Percentiles rank a stretch among this genome's conserved stretches.
phyloP scores from a whole-genome alignment of 2,888 invertebrate genomes.

The Amiota communis region DNA sequence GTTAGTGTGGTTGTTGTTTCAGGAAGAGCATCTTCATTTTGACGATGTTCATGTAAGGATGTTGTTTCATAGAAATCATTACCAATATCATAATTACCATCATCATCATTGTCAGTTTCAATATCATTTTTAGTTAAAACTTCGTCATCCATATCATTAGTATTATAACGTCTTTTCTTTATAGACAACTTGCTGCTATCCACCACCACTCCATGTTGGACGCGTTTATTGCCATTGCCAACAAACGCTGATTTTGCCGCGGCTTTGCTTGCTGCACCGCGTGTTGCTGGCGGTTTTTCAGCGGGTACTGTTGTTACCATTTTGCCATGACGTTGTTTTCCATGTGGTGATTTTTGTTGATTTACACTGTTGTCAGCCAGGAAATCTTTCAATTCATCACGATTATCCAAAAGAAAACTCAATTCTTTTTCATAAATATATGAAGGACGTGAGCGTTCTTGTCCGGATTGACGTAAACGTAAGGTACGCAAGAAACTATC shows the following conservation, averaged over 20 bases:
- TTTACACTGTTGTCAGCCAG: not conserved
- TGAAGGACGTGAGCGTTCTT: conserved; percentile 50
- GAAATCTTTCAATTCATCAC: conserved; percentile 38
- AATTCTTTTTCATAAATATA: conserved; percentile 61
- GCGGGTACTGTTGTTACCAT: not conserved
- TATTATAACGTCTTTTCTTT: no score
- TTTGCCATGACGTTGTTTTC: conserved; percentile 1
- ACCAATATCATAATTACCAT: not conserved
- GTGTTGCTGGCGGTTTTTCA: no score
- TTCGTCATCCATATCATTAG: not conserved
- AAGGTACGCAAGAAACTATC: conserved; percentile 57
- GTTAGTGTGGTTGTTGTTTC: not conserved
- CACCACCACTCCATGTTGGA: no score
- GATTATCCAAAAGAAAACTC: conserved; percentile 50
- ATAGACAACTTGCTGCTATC: no score
- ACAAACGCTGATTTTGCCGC: no score
- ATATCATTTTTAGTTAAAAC: not conserved
- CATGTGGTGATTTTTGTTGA: not conserved
- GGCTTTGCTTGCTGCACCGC: no score
- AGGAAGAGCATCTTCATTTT: not conserved
- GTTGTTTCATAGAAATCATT: not conserved
- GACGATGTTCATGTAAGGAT: no score
- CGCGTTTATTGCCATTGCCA: no score
- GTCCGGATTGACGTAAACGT: conserved; percentile 47
- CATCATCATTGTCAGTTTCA: not conserved